A percentile compares a stretch with the other conserved stretches of the same genome.
These are phyloP conservation scores for Cataglyphis livida DNA, from an alignment of 2,888 invertebrate species.

Conservation along the genomic window DNA sequence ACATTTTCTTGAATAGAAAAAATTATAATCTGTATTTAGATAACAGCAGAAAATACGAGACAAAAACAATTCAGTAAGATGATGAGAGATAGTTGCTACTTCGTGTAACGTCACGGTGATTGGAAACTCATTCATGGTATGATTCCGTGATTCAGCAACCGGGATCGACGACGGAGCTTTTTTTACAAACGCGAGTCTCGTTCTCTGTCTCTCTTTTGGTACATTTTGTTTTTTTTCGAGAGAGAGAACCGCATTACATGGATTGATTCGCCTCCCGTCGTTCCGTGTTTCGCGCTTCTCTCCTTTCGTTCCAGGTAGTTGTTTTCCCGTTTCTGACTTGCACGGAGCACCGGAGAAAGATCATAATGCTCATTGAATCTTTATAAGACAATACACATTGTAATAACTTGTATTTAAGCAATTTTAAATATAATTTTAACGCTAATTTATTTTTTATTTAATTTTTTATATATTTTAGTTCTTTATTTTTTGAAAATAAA, in stretches of 20 bases:
- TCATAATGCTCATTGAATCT: constrained; percentile 22
- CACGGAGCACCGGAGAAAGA: not conserved
- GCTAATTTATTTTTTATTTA: constrained; percentile 10
- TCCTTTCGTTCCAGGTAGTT: constrained; percentile 66
- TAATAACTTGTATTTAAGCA: constrained; percentile 20
- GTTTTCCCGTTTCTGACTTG: constrained; percentile 62
- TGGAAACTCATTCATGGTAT: constrained; percentile 73
- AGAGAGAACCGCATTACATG: constrained; percentile 65
- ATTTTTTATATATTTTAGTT: not conserved
- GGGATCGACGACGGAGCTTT: constrained; percentile 56
- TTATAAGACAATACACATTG: constrained; percentile 14
- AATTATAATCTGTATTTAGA: not conserved
- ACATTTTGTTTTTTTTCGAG: constrained; percentile 45
- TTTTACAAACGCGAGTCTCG: constrained; percentile 40
- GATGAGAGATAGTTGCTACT: constrained; percentile 40
- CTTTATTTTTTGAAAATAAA: not conserved
- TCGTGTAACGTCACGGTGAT: constrained; percentile 63
- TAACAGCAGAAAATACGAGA: not conserved
- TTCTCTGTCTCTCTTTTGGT: constrained; percentile 44
- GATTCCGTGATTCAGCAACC: constrained; percentile 76
- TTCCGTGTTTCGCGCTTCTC: constrained; percentile 57
- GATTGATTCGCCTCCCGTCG: constrained; percentile 63
- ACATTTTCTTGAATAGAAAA: not conserved
- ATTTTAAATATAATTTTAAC: not conserved
- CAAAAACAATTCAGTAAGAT: constrained; percentile 45